These are phyloP conservation scores for Lacanobia wlatinum DNA, from an alignment of 2,888 invertebrate genomes.

Conservation along the genomic window DNA sequence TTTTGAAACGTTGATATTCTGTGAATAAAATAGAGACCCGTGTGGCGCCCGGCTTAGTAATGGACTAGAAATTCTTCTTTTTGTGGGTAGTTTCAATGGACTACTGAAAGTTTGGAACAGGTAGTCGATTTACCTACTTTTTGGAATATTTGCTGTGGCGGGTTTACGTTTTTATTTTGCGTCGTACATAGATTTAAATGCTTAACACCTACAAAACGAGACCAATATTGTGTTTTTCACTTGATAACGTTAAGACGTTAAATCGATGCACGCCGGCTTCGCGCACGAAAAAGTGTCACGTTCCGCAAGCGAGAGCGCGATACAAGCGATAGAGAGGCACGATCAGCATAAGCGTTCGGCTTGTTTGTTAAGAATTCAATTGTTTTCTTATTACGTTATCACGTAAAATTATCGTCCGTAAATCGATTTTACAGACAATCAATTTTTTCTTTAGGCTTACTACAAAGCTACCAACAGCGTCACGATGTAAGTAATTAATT, in stretches of 20 bases:
- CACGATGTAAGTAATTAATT: slow-evolving; percentile 18
- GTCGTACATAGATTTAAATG: neutral
- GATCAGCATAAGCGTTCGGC: too few species aligned
- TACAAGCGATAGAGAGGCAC: too few species aligned
- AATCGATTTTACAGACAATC: too few species aligned
- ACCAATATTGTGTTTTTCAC: too few species aligned
- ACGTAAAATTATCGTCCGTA: too few species aligned
- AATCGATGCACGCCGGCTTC: too few species aligned
- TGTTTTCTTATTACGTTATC: too few species aligned
- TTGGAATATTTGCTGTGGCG: neutral
- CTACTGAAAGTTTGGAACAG: slow-evolving; percentile 20
- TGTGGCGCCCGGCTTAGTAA: slow-evolving; percentile 14
- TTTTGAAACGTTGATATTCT: slow-evolving; percentile 18
- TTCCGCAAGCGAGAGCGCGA: too few species aligned
- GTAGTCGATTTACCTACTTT: neutral
- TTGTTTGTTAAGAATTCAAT: too few species aligned
- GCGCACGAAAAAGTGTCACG: too few species aligned
- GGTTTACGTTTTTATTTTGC: neutral
- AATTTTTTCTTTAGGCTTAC: neutral
- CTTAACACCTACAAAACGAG: too few species aligned
- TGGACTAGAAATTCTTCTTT: slow-evolving; percentile 17
- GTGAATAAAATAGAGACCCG: slow-evolving; percentile 23
- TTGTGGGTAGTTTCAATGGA: slow-evolving; percentile 5
- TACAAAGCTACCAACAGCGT: neutral
- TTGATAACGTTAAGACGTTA: too few species aligned